phyloP scores from a whole-genome alignment of 2,888 invertebrate species.

The Antheraea assamensis region DNA sequence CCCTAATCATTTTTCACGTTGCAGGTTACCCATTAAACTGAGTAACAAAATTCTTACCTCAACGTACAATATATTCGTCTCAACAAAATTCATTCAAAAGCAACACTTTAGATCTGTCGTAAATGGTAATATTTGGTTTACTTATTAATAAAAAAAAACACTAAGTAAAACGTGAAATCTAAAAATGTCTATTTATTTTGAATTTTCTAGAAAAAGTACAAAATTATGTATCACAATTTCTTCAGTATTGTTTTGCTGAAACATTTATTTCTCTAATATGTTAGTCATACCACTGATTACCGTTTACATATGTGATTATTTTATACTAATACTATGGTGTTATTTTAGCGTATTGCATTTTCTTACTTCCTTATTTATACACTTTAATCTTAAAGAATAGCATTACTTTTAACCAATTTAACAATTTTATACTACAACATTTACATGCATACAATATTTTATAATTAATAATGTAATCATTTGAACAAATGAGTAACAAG shows the following conservation, averaged over 20 bases:
- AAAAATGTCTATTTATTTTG: background rate
- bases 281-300: constrained; percentile 8
- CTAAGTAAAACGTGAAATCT: background rate
- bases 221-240: background rate
- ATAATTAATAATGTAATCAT: background rate
- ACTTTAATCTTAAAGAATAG: background rate
- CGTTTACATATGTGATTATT: constrained; percentile 11
- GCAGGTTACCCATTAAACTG: no score
- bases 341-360: background rate
- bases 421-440: background rate
- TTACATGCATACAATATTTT: background rate
- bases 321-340: constrained; percentile 2
- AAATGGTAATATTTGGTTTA: background rate
- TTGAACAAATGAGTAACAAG: background rate
- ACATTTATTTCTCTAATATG: background rate
- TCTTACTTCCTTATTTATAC: constrained; percentile 2
- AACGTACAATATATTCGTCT: background rate
- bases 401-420: background rate
- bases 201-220: background rate
- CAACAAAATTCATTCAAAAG: background rate
- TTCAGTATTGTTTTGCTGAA: background rate
- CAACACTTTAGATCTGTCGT: background rate
- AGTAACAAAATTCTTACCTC: background rate
- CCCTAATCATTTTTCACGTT: no score
- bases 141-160: background rate